Base-by-base conservation (phyloP, 2,113 vertebrate genomes). In the Lycocorax pyrrhopterus region DNA sequence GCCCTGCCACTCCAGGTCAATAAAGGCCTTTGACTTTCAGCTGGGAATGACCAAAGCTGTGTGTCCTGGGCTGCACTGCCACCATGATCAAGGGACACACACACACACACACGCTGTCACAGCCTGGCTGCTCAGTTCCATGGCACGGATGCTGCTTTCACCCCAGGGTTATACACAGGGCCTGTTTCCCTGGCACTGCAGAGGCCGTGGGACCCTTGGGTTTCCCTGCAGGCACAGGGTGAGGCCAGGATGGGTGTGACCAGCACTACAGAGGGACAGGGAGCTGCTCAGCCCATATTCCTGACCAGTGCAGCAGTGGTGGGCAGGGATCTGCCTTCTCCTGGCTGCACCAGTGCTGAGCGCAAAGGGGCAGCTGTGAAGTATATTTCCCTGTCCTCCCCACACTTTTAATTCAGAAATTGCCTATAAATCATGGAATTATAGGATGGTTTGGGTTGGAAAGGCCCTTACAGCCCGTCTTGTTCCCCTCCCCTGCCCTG, bases 181-280 rank as follows among this genome's bases (percentile, higher is more conserved):
- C 30, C 30, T 37, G 3, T n/a, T 84, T 59, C 59, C 3, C 43
- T n/a, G 29, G 37, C 20, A 15, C 32, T n/a, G 12, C 6, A 27
- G n/a, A 0, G 11, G 16, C 37, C 2, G 0, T 8, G 35, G 29
- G n/a, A n/a, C 26, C 32, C 39, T 13, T 30, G 63, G 1, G 0
- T 30, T 44, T 35, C n/a, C 43, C 15, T 47, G 23, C 35, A 75
- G 62, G 29, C 62, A 43, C 15, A n/a, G 59, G 23, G 7, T 26
- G 52, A 63, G 73, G 43, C 39, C 7, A 33, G 73, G 56, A 30
- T 0, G 6, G 23, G 16, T 46, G 19, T 27, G 56, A 72, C 10
- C 22, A 73, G 55, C 41, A 29, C 43, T 47, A 44, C 16, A 20
- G 4, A 0, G 2, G 63, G 10, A 43, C n/a, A 58, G 26, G 41